Evolutionary conservation across 2,113 vertebrate genomes (phyloP).

Genomic region (Tichodroma muraria): DNA sequence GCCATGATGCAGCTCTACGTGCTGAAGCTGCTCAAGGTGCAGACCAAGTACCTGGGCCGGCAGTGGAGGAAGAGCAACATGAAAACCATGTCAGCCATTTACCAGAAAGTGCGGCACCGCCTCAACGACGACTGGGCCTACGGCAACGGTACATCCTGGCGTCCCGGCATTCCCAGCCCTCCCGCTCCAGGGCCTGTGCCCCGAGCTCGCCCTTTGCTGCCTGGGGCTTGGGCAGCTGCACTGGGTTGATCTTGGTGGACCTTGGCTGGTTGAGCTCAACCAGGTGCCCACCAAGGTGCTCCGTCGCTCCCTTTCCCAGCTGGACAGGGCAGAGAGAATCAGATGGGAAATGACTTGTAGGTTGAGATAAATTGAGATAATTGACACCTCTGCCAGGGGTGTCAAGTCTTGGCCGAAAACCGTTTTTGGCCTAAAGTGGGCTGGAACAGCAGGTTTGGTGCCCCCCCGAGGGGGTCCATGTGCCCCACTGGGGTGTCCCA

Average conservation of each 20-base stretch:
- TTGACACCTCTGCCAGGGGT: neutral
- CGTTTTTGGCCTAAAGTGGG: neutral
- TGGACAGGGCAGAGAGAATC: neutral
- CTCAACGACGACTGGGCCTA: constrained; percentile 98
- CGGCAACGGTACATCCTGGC: constrained; percentile 74
- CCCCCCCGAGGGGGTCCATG: rapidly evolving
- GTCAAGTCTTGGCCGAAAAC: neutral
- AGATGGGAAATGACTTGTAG: neutral
- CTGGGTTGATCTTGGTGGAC: no score
- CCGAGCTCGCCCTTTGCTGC: neutral
- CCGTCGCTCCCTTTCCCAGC: neutral
- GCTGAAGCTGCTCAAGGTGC: constrained; percentile 94
- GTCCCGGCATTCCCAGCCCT: neutral
- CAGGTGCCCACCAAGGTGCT: neutral
- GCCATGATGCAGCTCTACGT: constrained; percentile 99
- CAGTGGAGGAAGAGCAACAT: constrained; percentile 99
- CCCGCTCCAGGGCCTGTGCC: neutral
- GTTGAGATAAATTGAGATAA: no score
- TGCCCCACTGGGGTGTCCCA: neutral
- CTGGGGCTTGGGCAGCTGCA: rapidly evolving
- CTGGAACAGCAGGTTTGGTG: neutral
- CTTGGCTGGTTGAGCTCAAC: neutral
- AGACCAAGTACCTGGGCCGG: constrained; percentile 94
- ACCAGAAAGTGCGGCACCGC: constrained; percentile 96
- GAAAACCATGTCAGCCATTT: constrained; percentile 99